Percentiles rank a stretch among this genome's conserved stretches.
These are phyloP conservation scores for Antitype chi DNA, from an alignment of 2,888 invertebrate species.

Conservation along the genomic window DNA sequence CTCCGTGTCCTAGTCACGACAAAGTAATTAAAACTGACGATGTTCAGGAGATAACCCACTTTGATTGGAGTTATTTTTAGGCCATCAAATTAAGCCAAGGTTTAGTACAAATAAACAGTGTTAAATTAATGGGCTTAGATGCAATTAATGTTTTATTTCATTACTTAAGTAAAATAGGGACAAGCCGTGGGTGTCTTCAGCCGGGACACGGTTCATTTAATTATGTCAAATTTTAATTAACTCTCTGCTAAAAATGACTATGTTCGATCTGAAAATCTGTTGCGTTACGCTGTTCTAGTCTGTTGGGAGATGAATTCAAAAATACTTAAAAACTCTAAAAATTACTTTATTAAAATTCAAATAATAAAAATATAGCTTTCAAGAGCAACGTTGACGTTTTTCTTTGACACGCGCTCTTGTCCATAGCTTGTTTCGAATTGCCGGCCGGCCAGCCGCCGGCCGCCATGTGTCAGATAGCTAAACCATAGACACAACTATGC, in stretches of 20 bases:
- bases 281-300: too few relatives aligned
- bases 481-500: too few relatives aligned
- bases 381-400: too few relatives aligned
- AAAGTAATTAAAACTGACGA: slow-evolving; percentile 63
- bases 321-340: too few relatives aligned
- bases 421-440: too few relatives aligned
- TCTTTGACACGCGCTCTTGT: too few relatives aligned
- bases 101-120: slow-evolving; percentile 43
- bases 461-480: too few relatives aligned
- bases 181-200: slow-evolving; percentile 44
- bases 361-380: too few relatives aligned
- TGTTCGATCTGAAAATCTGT: not conserved
- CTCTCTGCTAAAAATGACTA: slow-evolving; percentile 8
- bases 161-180: slow-evolving; percentile 50
- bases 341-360: too few relatives aligned
- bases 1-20: slow-evolving; percentile 56
- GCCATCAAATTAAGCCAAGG: slow-evolving; percentile 62
- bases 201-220: slow-evolving; percentile 30
- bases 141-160: slow-evolving; percentile 58
- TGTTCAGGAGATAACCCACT: slow-evolving; percentile 63
- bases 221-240: slow-evolving; percentile 52
- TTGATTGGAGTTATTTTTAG: slow-evolving; percentile 59
- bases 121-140: slow-evolving; percentile 51
- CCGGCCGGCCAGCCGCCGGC: too few relatives aligned
- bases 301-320: too few relatives aligned